phyloP scores from a whole-genome alignment of 2,797 vertebrate genomes.

The Tragelaphus eurycerus region DNA sequence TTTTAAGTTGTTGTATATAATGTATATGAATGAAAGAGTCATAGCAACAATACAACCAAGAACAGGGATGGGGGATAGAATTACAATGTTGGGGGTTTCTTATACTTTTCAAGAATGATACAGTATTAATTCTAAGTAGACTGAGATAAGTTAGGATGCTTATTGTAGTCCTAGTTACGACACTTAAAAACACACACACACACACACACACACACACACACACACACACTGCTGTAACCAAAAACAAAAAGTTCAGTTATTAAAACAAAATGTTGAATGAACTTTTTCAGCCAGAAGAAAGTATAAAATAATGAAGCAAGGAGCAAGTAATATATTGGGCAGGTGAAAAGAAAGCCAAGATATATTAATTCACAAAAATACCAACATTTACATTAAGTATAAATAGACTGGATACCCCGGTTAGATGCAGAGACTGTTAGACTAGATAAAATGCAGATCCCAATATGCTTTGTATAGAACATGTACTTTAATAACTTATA shows the following conservation, averaged over 20 bases:
- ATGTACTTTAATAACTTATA: background rate
- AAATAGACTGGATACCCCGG: background rate
- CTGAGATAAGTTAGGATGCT: background rate
- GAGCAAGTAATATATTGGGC: background rate
- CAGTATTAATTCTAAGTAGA: background rate
- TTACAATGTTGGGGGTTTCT: background rate
- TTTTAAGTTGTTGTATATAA: background rate
- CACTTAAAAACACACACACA: background rate
- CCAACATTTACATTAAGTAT: background rate
- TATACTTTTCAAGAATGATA: background rate
- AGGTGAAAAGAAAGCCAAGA: background rate
- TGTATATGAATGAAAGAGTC: background rate
- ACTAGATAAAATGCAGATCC: background rate
- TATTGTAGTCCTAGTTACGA: background rate
- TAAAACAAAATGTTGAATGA: background rate
- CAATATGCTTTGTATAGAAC: background rate
- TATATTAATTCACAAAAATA: background rate
- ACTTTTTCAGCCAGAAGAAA: background rate
- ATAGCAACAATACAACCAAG: background rate
- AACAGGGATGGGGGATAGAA: background rate
- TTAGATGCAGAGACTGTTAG: background rate
- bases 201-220: background rate
- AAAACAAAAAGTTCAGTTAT: background rate
- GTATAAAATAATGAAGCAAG: background rate
- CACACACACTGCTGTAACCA: background rate